Evolutionary conservation across 1,140 invertebrate species (phyloP), one percentile per base, ranked within the genome.

Genomic region (Luehdorfia chinensis): DNA sequence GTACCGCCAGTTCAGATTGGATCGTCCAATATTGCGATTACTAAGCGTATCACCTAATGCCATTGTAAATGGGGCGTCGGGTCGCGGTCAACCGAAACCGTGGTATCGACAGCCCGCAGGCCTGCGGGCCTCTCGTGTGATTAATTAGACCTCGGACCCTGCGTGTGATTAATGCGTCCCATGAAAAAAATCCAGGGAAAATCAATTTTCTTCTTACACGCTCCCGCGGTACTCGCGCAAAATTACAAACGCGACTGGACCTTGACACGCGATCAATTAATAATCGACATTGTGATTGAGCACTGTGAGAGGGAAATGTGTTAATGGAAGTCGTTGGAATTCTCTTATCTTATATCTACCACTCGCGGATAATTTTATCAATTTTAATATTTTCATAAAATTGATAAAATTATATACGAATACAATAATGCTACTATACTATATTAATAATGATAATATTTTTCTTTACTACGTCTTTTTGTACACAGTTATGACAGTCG

Each of bases 81-180:
- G 15, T n/a, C 31, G 13, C 14, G 31, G 30, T 25, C 21, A 25
- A 1, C 30, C 12, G 15, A 12, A 16, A 9, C n/a, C 15, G 5
- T 36, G 33, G 5, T 36, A 36, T 36, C 16, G 33, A 36, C 33
- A 36, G 33, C 8, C 18, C 4, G n/a, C n/a, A 16, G 3, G 16
- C 2, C 2, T 2, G 19, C n/a, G 33, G 11, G 9, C 8, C 8
- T 30, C 18, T 7, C 8, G 15, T 16, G 33, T 36, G 33, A 36
- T 36, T 36, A 36, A 36, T 36, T 36, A 36, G 18, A 16, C 33
- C 4, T 6, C 33, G 18, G 2, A 4, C 5, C 33, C 33, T 36
- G 33, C 18, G 33, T 21, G 33, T 36, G 33, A 36, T 36, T 36
- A 36, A 36, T 36, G 33, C 33, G 33, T 36, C 15, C 18, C 2